Evolutionary conservation across 2,888 invertebrate genomes (phyloP), one percentile per base, ranked within the genome.

Genomic region (Lacanobia wlatinum): DNA sequence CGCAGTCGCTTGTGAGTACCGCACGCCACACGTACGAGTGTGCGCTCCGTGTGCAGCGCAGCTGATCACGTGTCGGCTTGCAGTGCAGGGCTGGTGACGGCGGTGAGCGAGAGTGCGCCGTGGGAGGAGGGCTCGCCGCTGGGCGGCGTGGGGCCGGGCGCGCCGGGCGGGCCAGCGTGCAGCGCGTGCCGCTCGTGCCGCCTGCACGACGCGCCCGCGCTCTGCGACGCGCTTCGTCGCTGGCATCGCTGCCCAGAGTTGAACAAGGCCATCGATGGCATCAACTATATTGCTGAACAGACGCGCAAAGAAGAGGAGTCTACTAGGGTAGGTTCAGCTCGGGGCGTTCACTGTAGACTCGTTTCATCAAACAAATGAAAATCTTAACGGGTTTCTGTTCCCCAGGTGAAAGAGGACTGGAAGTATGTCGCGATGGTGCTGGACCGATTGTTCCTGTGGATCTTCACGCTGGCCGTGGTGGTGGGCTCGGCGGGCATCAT

Each of bases 401-500:
- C 91, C 71, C 90, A 98, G 98, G 98, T 98, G 86, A 98, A 98
- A 96, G 99, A 99, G 96, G 99, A 99, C 96, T 99, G 99, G 99
- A 99, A 99, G 94, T 99, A 99, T 96, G 99, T 99, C 87, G 99
- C 99, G 81, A 99, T 99, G 98, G 99, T 99, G 84, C 97, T 99
- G 92, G 99, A 99, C 96, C 97, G 99, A 81, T 97, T 99, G 90
- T 99, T 99, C 96, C 97, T 99, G 89, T 99, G 99, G 98, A 99
- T 99, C 93, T 99, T 99, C 96, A 99, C 99, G 87, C 97, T 99
- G 91, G 99, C 99, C 64, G 99, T 99, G 90, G 97, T 99, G 82
- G 98, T 99, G 83, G 99, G 99, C 59, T 99, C 98, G 67, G 98
- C 98, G 43, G 98, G 98, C 69, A 99, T 99, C 92, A 99, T 99